These are phyloP conservation scores for Pyrocephalus nanus DNA, from an alignment of 2,797 vertebrate genomes.

Conservation along the genomic window DNA sequence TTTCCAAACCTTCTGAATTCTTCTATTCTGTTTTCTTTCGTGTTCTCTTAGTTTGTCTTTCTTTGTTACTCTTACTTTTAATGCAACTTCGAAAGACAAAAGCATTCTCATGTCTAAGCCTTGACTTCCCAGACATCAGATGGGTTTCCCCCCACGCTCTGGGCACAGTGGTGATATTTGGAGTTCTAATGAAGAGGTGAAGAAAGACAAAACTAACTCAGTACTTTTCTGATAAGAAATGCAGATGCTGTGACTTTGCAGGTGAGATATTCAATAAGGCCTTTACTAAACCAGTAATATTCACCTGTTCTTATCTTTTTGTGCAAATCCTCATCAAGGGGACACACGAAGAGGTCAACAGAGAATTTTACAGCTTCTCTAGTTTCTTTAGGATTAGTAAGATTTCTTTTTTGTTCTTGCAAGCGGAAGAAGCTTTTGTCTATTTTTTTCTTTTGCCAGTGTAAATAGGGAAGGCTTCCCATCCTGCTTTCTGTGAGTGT, in stretches of 20 bases:
- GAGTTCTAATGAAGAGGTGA: not conserved
- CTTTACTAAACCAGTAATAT: not conserved
- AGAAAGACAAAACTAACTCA: not conserved
- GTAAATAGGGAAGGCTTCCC: not conserved
- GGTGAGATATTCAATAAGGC: not conserved
- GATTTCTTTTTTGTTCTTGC: not conserved
- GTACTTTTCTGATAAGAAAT: not conserved
- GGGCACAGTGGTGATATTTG: not conserved
- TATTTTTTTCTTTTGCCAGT: not conserved
- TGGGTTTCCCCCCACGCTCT: not conserved
- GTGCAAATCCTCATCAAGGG: not conserved
- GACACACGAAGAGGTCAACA: rapidly evolving
- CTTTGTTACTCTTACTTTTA: not conserved
- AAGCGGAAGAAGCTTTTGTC: not conserved
- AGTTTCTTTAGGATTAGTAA: not conserved
- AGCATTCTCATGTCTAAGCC: not conserved
- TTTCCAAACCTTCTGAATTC: not conserved
- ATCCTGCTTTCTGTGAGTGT: not conserved
- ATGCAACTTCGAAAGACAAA: not conserved
- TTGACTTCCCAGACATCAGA: not conserved
- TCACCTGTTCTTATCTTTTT: not conserved
- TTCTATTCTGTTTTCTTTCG: not conserved
- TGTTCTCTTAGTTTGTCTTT: not conserved
- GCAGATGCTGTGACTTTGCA: not conserved
- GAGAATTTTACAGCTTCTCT: not conserved